Base-by-base conservation (phyloP, 2,797 vertebrate genomes). In the Falco cherrug region DNA sequence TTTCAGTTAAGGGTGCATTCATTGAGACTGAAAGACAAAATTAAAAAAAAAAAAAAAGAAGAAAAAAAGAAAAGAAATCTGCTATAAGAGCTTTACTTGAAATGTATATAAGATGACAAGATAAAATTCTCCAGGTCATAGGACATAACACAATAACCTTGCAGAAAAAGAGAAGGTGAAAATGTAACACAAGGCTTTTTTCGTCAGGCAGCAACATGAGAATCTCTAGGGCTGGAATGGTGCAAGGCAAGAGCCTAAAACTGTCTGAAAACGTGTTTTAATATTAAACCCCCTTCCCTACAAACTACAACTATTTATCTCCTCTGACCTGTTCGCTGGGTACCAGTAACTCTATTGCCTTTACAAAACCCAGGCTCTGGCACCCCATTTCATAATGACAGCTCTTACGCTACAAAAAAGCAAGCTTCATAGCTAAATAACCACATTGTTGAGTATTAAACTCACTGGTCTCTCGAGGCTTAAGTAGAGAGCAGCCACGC, bases 391-490 rank as follows among this genome's bases (percentile, higher is more conserved):
- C 19, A 3, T 6, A 13, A 24, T 1, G 35, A 50, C 16, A 19
- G 57, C 51, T 59, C 74, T 60, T 47, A 13, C 0, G 16, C 63
- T 65, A 69, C 31, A n/a, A 41, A 78, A 29, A 45, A 59, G 11
- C 29, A 26, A 41, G 15, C 18, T 26, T 59, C 33, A 3, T 8
- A 48, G 88, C 28, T 8, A 79, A 80, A 59, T 5, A 79, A 39
- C 10, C 56, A 8, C 31, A 0, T 1, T 21, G 37, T 5, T 2
- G 9, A 41, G 51, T 5, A 9, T 18, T 37, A 13, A 47, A 70
- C 35, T 41, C 12, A 10, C 61, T 14, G 15, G 37, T 10, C 56
- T 50, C 70, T n/a, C 6, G 5, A 31, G 77, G 70, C 6, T 31
- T 22, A 14, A 26, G 64, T 1, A 29, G 28, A 26, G n/a, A 59